A percentile compares a stretch with the other conserved stretches of the same genome.
phyloP scores from a whole-genome alignment of 1,140 invertebrate genomes.

The Drosophila nannoptera region DNA sequence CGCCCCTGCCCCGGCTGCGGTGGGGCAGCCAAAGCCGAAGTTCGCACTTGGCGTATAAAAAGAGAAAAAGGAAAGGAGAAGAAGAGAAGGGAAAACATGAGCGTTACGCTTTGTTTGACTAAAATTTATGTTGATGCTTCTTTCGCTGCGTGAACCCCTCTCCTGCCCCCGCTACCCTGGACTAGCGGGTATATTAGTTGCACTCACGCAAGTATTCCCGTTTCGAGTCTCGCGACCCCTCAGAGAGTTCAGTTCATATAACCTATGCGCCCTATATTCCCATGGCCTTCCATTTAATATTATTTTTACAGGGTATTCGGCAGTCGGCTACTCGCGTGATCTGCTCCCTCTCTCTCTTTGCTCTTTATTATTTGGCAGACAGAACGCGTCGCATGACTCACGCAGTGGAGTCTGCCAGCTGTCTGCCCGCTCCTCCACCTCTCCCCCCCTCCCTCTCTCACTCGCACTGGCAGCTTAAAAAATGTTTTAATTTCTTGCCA shows the following conservation, averaged over 20 bases:
- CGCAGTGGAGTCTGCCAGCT: constrained; percentile 35
- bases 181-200: neutral
- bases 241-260: too few relatives aligned
- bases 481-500: constrained; percentile 70
- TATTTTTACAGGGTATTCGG: neutral
- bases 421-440: constrained; percentile 46
- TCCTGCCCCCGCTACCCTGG: constrained; percentile 2
- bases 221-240: too few relatives aligned
- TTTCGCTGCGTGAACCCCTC: constrained; percentile 26
- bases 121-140: constrained; percentile 74
- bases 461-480: constrained; percentile 26
- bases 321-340: neutral
- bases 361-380: constrained; percentile 31
- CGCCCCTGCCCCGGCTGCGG: neutral
- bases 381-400: constrained; percentile 50
- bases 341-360: neutral
- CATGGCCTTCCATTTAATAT: too few relatives aligned
- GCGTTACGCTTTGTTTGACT: constrained; percentile 74
- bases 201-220: too few relatives aligned
- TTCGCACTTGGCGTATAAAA: constrained; percentile 41
- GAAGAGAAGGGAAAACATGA: constrained; percentile 29
- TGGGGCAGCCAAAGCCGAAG: constrained; percentile 6
- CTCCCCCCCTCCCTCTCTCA: constrained; percentile 42
- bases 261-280: too few relatives aligned
- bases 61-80: neutral